Evolutionary conservation across 1,140 invertebrate genomes (phyloP), one percentile per base, ranked within the genome.

Genomic region (Eueides isabella): DNA sequence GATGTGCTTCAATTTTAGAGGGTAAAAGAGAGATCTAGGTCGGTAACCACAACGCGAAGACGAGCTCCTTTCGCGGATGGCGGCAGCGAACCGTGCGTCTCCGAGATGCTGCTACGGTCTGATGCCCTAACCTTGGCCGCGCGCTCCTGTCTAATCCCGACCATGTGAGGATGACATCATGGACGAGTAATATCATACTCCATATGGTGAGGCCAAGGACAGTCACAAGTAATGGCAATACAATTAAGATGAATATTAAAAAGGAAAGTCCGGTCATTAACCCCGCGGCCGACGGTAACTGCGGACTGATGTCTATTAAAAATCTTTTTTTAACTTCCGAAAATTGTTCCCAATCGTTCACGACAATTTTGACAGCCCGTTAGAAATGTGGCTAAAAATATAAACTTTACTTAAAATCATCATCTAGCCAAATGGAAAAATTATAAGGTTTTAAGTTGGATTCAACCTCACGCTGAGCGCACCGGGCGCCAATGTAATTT

Each of bases 211-310:
- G 77, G 80, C 81, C 84, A 90, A 91, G 85, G 86, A 78, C 84
- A 78, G 78, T 79, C 79, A 77, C 79, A 81, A 88, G 87, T 84
- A 79, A 89, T 88, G 77, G 67, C 38, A 68, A 65, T 81, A 83
- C 81, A 79, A 77, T 83, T 81, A 77, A 77, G 72, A 79, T 73
- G 78, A 83, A 88, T 85, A 87, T 82, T 87, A 88, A 89, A 88
- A 91, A 88, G 87, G 89, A 91, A 91, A 89, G 86, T 85, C 74
- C 76, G 88, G 86, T 89, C 80, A 82, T 83, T 77, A 88, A 92
- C 86, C 89, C 70, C 78, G 75, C 80, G 67, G 73, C 81, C 77
- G 81, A 80, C 86, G 83, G 78, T 75, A 79, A 80, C 74, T 78
- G 79, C 76, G 78, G 79, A 86, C 79, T 87, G 77, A 87, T 89